phyloP scores from a whole-genome alignment of 2,888 invertebrate genomes.

The Altica lythri region DNA sequence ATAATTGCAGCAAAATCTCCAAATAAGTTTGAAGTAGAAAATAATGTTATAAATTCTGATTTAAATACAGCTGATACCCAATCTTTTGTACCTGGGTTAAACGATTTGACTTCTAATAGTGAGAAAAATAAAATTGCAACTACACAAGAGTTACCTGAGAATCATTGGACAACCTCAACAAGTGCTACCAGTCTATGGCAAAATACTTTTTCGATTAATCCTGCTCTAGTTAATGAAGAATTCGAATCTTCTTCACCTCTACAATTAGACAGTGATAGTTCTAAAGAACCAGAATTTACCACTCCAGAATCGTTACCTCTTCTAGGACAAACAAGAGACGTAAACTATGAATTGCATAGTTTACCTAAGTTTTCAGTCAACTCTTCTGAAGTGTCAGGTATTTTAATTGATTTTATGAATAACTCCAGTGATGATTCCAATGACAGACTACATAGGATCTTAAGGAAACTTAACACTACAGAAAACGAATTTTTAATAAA shows the following conservation, averaged over 20 bases:
- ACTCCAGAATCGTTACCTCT: constrained; percentile 26
- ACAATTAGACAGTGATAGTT: constrained; percentile 27
- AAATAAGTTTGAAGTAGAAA: constrained; percentile 41
- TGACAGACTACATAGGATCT: constrained; percentile 75
- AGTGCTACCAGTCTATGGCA: constrained; percentile 67
- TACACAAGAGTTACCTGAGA: constrained; percentile 43
- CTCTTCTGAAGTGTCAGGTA: constrained; percentile 52
- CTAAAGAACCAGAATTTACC: constrained; percentile 31
- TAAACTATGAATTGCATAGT: constrained; percentile 58
- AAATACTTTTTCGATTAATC: constrained; percentile 72
- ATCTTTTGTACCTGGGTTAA: constrained; percentile 67
- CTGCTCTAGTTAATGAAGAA: constrained; percentile 71
- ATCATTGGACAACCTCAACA: constrained; percentile 53
- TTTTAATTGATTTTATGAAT: constrained; percentile 59
- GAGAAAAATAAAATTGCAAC: constrained; percentile 39
- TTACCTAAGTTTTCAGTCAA: constrained; percentile 50
- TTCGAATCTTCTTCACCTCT: constrained; percentile 46
- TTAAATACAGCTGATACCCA: constrained; percentile 72
- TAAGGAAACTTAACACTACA: constrained; percentile 75
- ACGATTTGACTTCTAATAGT: constrained; percentile 57
- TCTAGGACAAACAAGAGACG: constrained; percentile 37
- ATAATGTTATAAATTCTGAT: constrained; percentile 54
- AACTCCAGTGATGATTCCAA: constrained; percentile 68
- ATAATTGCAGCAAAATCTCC: constrained; percentile 45
- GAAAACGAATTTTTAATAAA: constrained; percentile 77